phyloP scores from a whole-genome alignment of 2,888 invertebrate species.

The Rhagonycha fulva region DNA sequence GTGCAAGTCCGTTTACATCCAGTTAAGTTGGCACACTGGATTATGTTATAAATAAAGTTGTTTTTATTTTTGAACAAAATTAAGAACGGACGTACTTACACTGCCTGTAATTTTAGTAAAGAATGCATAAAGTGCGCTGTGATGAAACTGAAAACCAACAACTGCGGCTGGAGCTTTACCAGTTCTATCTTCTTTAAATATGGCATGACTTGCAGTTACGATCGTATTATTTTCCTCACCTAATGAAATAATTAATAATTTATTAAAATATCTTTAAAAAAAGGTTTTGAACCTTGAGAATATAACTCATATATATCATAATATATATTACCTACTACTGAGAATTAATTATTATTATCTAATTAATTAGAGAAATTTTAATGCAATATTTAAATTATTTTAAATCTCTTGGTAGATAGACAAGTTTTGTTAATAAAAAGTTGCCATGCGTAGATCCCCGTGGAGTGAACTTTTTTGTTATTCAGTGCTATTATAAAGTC shows the following conservation, averaged over 20 bases:
- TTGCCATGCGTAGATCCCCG: too few relatives aligned
- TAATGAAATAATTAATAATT: slow-evolving; percentile 26
- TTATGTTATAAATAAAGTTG: slow-evolving; percentile 1
- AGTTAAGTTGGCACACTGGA: slow-evolving; percentile 50
- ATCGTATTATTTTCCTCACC: slow-evolving; percentile 61
- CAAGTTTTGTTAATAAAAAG: too few relatives aligned
- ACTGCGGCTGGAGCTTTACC: slow-evolving; percentile 70
- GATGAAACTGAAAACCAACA: slow-evolving; percentile 82
- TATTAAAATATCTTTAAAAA: too few relatives aligned
- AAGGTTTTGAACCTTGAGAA: too few relatives aligned
- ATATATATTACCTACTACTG: too few relatives aligned
- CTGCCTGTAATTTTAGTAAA: slow-evolving; percentile 83
- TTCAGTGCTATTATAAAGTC: too few relatives aligned
- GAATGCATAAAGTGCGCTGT: slow-evolving; percentile 73
- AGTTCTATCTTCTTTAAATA: slow-evolving; percentile 62
- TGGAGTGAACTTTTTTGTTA: too few relatives aligned
- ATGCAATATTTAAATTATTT: too few relatives aligned
- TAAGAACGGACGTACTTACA: slow-evolving; percentile 56
- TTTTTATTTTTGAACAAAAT: background rate
- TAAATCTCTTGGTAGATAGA: too few relatives aligned
- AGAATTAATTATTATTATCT: too few relatives aligned
- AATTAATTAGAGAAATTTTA: too few relatives aligned
- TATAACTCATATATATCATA: too few relatives aligned
- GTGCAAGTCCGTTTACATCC: slow-evolving; percentile 62
- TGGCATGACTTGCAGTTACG: slow-evolving; percentile 86